Conservation (phyloP, 1,140 invertebrate genomes). For the Micrasema minimum region DNA sequence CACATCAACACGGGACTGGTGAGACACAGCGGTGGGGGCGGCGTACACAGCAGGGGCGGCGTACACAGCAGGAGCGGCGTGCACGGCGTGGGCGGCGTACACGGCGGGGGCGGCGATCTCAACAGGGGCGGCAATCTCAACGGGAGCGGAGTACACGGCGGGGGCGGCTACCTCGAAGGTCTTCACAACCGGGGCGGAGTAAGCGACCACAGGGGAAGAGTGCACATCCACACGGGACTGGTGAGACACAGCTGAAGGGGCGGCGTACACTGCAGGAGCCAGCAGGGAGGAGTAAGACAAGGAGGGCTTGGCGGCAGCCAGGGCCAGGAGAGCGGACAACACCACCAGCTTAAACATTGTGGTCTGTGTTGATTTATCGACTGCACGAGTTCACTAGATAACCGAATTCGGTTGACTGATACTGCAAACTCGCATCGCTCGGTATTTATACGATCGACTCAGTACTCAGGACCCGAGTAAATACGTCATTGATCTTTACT, state of each 20-base stretch:
- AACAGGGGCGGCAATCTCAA: conserved; percentile 57
- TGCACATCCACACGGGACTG: conserved; percentile 60
- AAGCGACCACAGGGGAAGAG: conserved; percentile 43
- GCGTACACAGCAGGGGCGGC: conserved; percentile 55
- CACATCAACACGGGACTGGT: conserved; percentile 28
- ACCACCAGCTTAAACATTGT: conserved; percentile 71
- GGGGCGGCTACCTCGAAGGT: conserved; percentile 33
- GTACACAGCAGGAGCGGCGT: conserved; percentile 43
- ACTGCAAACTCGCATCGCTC: conserved; percentile 49
- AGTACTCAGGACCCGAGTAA: conserved; percentile 51
- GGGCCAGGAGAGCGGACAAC: conserved; percentile 66
- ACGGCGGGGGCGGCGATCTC: conserved; percentile 52
- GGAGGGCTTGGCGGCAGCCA: conserved; percentile 61
- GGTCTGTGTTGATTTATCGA: conserved; percentile 62
- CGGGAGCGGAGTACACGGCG: conserved; percentile 56
- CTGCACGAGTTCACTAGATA: conserved; percentile 58
- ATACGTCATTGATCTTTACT: conserved; percentile 52
- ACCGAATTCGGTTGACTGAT: conserved; percentile 59
- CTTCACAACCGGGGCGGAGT: conserved; percentile 43
- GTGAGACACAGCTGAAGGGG: conserved; percentile 52
- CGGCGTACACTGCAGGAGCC: conserved; percentile 60
- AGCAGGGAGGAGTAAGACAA: conserved; percentile 58
- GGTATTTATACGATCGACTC: conserved; percentile 62
- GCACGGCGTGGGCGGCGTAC: conserved; percentile 53
- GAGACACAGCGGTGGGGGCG: conserved; percentile 50